phyloP scores from a whole-genome alignment of 2,113 vertebrate genomes.

The Nesoenas mayeri region DNA sequence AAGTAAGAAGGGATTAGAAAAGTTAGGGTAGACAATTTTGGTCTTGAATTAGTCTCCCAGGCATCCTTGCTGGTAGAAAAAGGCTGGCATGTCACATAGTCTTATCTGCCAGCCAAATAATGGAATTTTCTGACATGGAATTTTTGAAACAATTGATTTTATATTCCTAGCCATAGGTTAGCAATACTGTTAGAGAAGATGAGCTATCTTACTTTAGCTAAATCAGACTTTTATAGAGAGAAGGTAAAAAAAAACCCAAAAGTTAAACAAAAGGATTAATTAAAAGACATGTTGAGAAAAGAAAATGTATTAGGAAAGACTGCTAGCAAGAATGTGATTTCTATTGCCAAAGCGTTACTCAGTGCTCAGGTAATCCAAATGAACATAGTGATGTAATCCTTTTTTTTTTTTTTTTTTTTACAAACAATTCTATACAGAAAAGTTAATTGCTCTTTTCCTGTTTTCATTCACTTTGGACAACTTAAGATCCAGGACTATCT shows the following conservation, averaged over 20 bases:
- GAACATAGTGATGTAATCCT: not conserved
- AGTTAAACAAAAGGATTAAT: not conserved
- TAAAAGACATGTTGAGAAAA: not conserved
- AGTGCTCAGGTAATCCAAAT: not conserved
- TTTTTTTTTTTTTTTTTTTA: not conserved
- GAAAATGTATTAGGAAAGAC: not conserved
- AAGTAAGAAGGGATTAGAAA: not conserved
- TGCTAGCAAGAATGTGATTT: not conserved
- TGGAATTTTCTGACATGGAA: not conserved
- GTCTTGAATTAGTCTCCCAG: not conserved
- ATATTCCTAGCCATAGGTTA: not conserved
- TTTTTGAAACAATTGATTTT: not conserved
- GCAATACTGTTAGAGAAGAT: not conserved
- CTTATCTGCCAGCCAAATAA: not conserved
- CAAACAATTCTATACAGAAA: not conserved
- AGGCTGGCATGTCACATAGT: not conserved
- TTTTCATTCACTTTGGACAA: not conserved
- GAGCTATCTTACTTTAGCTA: not conserved
- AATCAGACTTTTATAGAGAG: not conserved
- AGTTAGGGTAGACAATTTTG: not conserved
- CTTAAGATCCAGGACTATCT: not conserved
- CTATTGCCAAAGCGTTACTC: not conserved
- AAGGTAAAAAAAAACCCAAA: not conserved
- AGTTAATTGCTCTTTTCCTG: not conserved
- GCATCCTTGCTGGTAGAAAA: not conserved